These are phyloP conservation scores for Helicoverpa zea DNA, from an alignment of 1,140 invertebrate genomes.

Conservation along the genomic window DNA sequence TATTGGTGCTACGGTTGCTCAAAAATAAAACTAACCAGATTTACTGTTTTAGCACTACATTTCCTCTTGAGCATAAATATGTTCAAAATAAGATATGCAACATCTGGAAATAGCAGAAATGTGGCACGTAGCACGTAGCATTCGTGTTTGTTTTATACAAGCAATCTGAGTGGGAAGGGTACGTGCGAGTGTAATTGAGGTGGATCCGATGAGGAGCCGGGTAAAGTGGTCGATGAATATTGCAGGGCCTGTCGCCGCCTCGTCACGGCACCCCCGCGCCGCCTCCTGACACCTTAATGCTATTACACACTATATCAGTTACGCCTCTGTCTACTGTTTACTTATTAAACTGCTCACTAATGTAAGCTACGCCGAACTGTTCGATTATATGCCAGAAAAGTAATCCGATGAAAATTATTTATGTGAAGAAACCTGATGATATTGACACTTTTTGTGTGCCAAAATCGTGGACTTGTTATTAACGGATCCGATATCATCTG, in stretches of 20 bases:
- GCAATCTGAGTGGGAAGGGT: constrained; percentile 33
- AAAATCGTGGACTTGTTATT: neutral
- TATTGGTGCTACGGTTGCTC: neutral
- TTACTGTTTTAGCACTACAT: no score
- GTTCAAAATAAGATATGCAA: constrained; percentile 11
- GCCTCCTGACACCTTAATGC: constrained; percentile 46
- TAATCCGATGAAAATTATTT: no score
- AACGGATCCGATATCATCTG: neutral
- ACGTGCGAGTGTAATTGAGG: constrained; percentile 44
- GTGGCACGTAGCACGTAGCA: constrained; percentile 6
- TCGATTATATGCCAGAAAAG: neutral
- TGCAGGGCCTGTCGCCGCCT: constrained; percentile 66
- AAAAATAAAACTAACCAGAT: no score
- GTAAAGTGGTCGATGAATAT: constrained; percentile 79
- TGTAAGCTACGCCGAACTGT: neutral
- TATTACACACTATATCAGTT: constrained; percentile 29
- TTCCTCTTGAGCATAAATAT: no score
- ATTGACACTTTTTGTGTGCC: no score
- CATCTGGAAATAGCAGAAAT: neutral
- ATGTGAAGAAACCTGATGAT: no score
- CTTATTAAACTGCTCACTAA: constrained; percentile 20
- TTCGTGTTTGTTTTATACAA: constrained; percentile 34
- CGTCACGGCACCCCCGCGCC: constrained; percentile 21
- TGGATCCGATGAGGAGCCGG: constrained; percentile 52
- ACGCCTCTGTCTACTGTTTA: constrained; percentile 4